Base-by-base conservation (phyloP, 2,113 vertebrate genomes). In the Brienomyrus brachyistius region DNA sequence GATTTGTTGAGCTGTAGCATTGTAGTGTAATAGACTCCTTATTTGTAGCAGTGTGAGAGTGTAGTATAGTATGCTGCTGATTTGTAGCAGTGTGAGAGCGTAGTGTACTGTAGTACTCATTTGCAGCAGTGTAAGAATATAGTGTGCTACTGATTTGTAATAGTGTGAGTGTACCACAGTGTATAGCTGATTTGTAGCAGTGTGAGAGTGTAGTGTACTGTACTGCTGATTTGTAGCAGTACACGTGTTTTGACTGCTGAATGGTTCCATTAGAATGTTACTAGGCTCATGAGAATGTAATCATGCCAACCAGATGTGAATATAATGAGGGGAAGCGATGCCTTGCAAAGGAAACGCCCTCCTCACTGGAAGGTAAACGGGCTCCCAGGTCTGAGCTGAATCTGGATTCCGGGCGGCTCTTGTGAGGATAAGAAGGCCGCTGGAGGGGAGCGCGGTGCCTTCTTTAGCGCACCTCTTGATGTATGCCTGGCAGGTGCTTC, bases 311-410 rank as follows among this genome's bases (percentile, higher is more conserved):
- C n/a, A 87, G 85, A 87, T 54, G 85, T 35, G 85, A 27, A n/a
- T 87, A 54, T 87, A 54, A 87, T 87, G 85, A 87, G 85, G 85
- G 47, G 48, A 52, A 87, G 31, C 85, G n/a, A 54, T 87, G 51
- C 31, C 51, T 87, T 56, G 51, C 50, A 87, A 54, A 87, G 85
- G 15, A 84, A 84, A 84, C 40, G 82, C 82, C 43, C 31, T 87
- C 85, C 48, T 87, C 85, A 87, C n/a, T 52, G 50, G n/a, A 87
- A 87, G 85, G 85, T 87, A 87, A 87, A 54, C 48, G 21, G 85
- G 85, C 85, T 87, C 85, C 85, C 85, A 87, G 85, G 85, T 54
- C 51, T 54, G 35, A 7, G 48, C 50, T 35, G 85, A 86, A 86
- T 86, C 17, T 50, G 50, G 50, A 87, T 87, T 56, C 50, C 31